phyloP scores from a whole-genome alignment of 2,113 vertebrate species.

The Sula dactylatra region DNA sequence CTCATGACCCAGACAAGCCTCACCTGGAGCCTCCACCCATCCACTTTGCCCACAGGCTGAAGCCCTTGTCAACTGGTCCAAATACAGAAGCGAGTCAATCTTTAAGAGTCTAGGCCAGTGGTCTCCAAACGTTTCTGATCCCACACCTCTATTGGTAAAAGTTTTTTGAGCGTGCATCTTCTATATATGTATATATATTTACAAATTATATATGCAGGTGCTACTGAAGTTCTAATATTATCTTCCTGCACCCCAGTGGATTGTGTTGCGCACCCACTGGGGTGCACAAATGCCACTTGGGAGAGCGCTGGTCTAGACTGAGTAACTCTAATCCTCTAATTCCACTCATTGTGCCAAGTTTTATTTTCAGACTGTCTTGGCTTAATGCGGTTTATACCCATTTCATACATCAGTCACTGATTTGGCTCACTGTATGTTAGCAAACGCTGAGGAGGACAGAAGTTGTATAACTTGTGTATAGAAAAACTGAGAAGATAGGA shows the following conservation, averaged over 20 bases:
- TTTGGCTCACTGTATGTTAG: background rate
- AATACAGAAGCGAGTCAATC: background rate
- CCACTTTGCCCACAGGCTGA: background rate
- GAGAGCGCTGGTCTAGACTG: background rate
- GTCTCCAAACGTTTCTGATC: background rate
- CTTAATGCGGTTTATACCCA: background rate
- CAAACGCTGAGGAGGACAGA: background rate
- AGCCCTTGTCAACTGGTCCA: background rate
- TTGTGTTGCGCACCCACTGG: background rate
- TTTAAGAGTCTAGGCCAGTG: background rate
- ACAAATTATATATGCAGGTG: background rate
- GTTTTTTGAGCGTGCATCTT: background rate
- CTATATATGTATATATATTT: background rate
- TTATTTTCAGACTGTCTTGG: background rate
- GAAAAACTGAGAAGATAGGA: background rate
- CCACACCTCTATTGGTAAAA: accelerated
- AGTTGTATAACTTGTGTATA: background rate
- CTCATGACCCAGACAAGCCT: background rate
- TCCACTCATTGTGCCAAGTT: background rate
- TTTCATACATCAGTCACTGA: background rate
- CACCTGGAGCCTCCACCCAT: background rate
- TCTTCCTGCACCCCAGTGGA: background rate
- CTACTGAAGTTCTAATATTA: background rate
- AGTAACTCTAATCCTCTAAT: background rate
- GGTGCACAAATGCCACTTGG: background rate